phyloP scores from a whole-genome alignment of 2,888 invertebrate genomes.

The Ophraella communa region DNA sequence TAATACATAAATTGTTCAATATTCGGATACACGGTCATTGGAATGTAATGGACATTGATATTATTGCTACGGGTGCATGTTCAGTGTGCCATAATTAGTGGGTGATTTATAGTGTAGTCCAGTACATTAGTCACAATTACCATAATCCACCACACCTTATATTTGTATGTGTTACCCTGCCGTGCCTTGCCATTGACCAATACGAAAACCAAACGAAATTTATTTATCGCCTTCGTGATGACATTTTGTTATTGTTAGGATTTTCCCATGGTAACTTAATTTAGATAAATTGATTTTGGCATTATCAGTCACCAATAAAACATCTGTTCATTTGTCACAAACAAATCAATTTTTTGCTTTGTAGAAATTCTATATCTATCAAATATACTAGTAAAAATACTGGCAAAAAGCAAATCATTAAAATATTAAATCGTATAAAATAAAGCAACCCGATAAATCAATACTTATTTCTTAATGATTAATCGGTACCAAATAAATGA shows the following conservation, averaged over 20 bases:
- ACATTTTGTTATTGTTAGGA: conserved; percentile 14
- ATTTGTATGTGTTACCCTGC: conserved; percentile 48
- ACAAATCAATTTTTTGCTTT: not conserved
- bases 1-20: conserved; percentile 15
- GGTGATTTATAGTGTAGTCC: conserved; percentile 56
- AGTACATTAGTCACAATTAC: conserved; percentile 60
- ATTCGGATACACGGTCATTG: conserved; percentile 23
- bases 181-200: conserved; percentile 36
- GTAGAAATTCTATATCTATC: no score
- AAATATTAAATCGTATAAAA: no score
- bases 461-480: no score
- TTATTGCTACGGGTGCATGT: conserved; percentile 57
- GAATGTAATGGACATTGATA: conserved; percentile 57
- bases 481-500: no score
- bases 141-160: conserved; percentile 58
- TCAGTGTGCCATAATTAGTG: conserved; percentile 58
- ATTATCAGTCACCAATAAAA: not conserved
- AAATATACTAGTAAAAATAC: no score
- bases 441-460: no score
- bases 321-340: no score
- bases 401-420: no score
- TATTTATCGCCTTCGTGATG: conserved; percentile 34
- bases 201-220: conserved; percentile 28
- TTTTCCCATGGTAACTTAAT: conserved; percentile 1
- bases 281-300: not conserved